Base-by-base conservation (phyloP, 92 coral and sea anemone species). In the Scolanthus callimorphus region DNA sequence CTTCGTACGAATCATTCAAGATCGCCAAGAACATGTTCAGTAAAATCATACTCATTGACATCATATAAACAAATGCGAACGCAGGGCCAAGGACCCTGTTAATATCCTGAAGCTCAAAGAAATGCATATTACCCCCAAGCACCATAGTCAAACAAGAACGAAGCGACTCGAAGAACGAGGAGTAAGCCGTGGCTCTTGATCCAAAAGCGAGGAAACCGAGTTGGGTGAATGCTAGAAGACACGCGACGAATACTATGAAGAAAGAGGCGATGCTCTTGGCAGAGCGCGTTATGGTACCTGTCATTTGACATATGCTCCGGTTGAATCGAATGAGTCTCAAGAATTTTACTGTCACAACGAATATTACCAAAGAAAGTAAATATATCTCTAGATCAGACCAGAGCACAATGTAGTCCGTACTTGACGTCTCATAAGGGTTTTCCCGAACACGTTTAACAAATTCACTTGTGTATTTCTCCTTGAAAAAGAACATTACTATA, bases 1-100 rank as follows among this genome's bases (percentile, higher is more conserved):
- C 85, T 24, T 82, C 59, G 48, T 78, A 84, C 20, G 73, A 76
- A 26, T 83, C 90, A 66, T 69, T 87, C 4, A 87, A 60, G 25
- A 87, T 83, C 11, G 96, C 96, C 43, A 87, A 82, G 58, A 87
- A 87, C 83, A 87, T 87, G 53, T 87, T 87, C 22, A 84, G 28
- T 30, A 87, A 74, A 26, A 87, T 55, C 96, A 87, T 78, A 43
- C 61, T 65, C 96, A 84, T 83, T 25, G 73, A 67, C 11, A 66
- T 29, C 77, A 84, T 73, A 46, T 73, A 87, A 3, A 73, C 67
- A 28, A 83, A 87, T 2, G 81, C 63, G 50, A 83, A 87, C 2
- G 50, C 20, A 2, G 96, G 90, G 0, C 86, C 78, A 23, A 87
- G 52, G 39, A 51, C 34, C 24, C 73, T 67, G 39, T 86, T 85